Evolutionary conservation across 2,113 vertebrate species (phyloP), one percentile per base, ranked within the genome.

Genomic region (Osmerus mordax): DNA sequence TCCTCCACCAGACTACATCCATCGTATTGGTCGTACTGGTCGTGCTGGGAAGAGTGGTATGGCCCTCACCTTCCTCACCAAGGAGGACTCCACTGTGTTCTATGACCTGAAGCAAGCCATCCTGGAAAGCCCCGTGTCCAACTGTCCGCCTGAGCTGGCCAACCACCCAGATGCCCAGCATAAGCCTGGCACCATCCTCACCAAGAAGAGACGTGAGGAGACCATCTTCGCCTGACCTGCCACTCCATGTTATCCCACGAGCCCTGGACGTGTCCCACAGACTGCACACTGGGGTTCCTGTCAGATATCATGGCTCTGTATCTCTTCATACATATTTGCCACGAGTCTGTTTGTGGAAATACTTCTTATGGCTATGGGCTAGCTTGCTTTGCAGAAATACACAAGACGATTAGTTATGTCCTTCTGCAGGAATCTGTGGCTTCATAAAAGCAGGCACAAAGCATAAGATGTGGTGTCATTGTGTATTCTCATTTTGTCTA

Each of bases 41-140:
- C 94, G 97, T 80, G 97, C 97, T 0, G 97, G 97, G 68, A 99
- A 99, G 94, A 98, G 97, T 8, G 97, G 97, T 0, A 91, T 98
- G 18, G 96, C 97, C 70, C 89, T 99, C 91, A 99, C 97, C 18
- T 99, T 99, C 95, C 95, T 99, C 81, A 99, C 97, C 83, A 99
- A 97, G 81, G 97, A 99, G 89, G 97, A 99, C 81, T 93, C 95
- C 0, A 90, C 94, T 0, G 97, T 99, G 52, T 99, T 99, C 91
- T 99, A 99, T 54, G 97, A 99, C 89, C 90, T 99, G 84, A 99
- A 99, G 72, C 97, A 99, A 83, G 97, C 97, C 63, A 95, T 99
- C 84, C 86, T 99, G 41, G 97, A 98, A 88, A 99, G 97, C 85
- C 97, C 97, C 0, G 97, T 98, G 28, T 99, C 97, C 21, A 95